Evolutionary conservation across 2,113 vertebrate species (phyloP).

Genomic region (Pyrgilauda ruficollis): DNA sequence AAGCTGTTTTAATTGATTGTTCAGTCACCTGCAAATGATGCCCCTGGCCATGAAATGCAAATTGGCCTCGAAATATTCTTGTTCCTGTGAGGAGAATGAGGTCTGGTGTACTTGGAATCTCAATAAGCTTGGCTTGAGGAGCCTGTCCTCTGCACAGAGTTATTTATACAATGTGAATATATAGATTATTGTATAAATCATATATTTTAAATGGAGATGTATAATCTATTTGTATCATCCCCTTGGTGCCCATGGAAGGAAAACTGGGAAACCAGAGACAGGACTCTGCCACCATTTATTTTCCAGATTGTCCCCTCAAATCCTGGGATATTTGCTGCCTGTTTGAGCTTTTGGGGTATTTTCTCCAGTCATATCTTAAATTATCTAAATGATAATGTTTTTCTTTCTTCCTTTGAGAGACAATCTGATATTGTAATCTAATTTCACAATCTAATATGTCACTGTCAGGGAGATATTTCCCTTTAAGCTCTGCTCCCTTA

Average conservation of each 20-base stretch:
- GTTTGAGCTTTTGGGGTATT: background rate
- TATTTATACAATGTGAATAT: background rate
- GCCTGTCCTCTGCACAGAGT: background rate
- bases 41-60: conserved; percentile 24
- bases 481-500: background rate
- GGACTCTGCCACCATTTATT: background rate
- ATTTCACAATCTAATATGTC: background rate
- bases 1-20: conserved; percentile 46
- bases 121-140: background rate
- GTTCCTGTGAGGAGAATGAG: background rate
- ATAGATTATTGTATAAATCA: background rate
- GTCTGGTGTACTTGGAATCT: background rate
- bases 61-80: background rate
- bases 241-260: background rate
- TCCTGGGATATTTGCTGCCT: background rate
- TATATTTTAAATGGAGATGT: background rate
- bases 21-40: conserved; percentile 55
- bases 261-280: background rate
- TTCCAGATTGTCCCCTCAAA: background rate
- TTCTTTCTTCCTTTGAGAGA: background rate
- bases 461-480: background rate
- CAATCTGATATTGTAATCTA: background rate
- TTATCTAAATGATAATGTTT: background rate
- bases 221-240: background rate
- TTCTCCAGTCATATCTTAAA: background rate